Evolutionary conservation across 2,888 invertebrate genomes (phyloP), one percentile per base, ranked within the genome.

Genomic region (Caenorhabditis sp.): DNA sequence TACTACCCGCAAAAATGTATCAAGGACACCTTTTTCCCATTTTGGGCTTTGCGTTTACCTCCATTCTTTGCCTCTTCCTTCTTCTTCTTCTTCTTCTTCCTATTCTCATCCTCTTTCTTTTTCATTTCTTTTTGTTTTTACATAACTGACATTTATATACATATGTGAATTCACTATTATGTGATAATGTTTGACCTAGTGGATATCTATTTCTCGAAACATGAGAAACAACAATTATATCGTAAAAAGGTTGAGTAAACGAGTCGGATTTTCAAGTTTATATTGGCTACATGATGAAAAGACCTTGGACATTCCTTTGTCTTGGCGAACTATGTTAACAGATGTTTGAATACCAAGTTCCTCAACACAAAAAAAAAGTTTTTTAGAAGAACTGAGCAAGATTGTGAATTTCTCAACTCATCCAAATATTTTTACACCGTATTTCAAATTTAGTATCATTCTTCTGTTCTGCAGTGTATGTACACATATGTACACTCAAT

Each of bases 111-210:
- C 17, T 50, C 14, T 63, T 67, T 61, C 57, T 59, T 58, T 63
- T 26, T 69, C 51, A 17, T 53, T 26, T 57, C 21, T 36, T 23
- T 24, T 37, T 3, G n/a, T 26, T 61, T 51, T 62, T 31, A 36
- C 55, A 66, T 55, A 37, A 60, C 66, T 59, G 65, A 58, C 62
- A 37, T 26, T 58, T 23, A 51, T 6, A 31, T 31, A 31, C 31
- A 62, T n/a, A n/a, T 62, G 53, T 53, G 49, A 31, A 27, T 62
- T 69, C 63, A 55, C 62, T 57, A 31, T 63, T 26, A 50, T 58
- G 50, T 50, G 57, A 43, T 43, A 43, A 43, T 43, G 14, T 43
- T 43, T 43, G 43, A 43, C 43, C 43, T 43, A 43, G 31, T 31
- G 31, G 31, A 10, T 31, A 31, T 31, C 31, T 6, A 31, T 31